Evolutionary conservation across 2,113 vertebrate species (phyloP), one percentile per base, ranked within the genome.

Genomic region (Verasper variegatus): DNA sequence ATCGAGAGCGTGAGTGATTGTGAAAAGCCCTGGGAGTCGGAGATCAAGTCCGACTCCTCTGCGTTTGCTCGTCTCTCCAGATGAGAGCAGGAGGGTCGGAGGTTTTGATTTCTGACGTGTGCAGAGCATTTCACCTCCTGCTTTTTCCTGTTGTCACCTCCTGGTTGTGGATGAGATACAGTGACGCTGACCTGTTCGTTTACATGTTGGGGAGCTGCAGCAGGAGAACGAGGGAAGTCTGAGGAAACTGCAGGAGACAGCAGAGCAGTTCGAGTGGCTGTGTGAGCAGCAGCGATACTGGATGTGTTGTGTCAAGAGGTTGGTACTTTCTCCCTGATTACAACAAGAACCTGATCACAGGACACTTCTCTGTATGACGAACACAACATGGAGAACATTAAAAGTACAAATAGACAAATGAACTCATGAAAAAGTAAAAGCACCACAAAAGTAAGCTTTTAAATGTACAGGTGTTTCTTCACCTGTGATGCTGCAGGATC

Each of bases 211-310:
- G 2, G 82, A 80, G 5, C 82, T 91, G 84, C 88, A 81, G 85
- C 66, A 49, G 58, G 83, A 95, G 69, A 94, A 93, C 11, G 31
- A 90, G 35, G 54, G 82, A 2, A 91, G 93, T 49, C 81, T 94
- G 40, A 59, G 26, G 76, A 95, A 94, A 52, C 91, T 94, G 0
- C 91, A 89, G 67, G 86, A 91, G 62, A 94, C 90, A 0, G 92
- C 90, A 0, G 90, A 93, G 65, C 92, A 94, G 91, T 93, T 93
- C 3, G 94, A 95, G 84, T 91, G 92, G 92, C 83, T 94, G 4
- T 95, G 94, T 66, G 88, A 93, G 76, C 93, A 95, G 21, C 94
- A 95, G 81, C 87, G 91, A 15, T 79, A 81, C 85, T 95, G 94
- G 94, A 92, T 94, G 78, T 75, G 70, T 5, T 91, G 84, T 13